These are phyloP conservation scores for Lasius fuliginosus DNA, from an alignment of 2,888 invertebrate species.

Conservation along the genomic window DNA sequence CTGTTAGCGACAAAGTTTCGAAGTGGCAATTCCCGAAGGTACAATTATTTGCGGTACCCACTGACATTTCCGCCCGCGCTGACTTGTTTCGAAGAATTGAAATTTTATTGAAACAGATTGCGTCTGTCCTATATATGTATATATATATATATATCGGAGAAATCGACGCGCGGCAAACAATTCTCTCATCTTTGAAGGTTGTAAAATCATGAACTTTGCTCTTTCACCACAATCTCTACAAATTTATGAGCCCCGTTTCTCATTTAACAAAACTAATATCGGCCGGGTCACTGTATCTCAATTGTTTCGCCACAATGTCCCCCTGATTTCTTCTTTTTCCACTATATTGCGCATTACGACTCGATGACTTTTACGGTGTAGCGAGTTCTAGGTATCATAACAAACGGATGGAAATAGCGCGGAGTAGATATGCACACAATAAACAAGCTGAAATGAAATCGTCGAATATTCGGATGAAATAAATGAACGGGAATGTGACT, in stretches of 20 bases:
- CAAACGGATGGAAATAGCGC: constrained; percentile 23
- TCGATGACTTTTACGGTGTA: background rate
- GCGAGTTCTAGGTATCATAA: background rate
- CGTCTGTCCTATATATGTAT: constrained; percentile 1
- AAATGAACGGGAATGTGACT: constrained; percentile 70
- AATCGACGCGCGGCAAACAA: constrained; percentile 2
- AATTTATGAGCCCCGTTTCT: constrained; percentile 30
- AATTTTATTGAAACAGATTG: constrained; percentile 55
- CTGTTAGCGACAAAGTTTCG: constrained; percentile 78
- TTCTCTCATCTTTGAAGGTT: background rate
- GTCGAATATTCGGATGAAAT: constrained; percentile 50
- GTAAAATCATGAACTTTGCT: constrained; percentile 8
- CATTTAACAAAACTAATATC: constrained; percentile 32
- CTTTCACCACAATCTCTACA: background rate
- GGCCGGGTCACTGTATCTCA: constrained; percentile 15
- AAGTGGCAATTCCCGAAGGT: constrained; percentile 78
- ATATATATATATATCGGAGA: constrained; percentile 41
- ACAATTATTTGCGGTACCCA: constrained; percentile 77
- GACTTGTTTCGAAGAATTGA: constrained; percentile 45
- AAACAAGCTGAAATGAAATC: constrained; percentile 51
- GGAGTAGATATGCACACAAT: constrained; percentile 1
- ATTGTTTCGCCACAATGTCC: background rate
- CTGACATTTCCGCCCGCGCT: constrained; percentile 43
- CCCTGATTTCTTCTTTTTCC: background rate
- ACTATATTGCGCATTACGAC: background rate